A percentile compares a stretch with the other conserved stretches of the same genome.
phyloP scores from a whole-genome alignment of 2,113 vertebrate species.

The Rhadina sibilatrix region DNA sequence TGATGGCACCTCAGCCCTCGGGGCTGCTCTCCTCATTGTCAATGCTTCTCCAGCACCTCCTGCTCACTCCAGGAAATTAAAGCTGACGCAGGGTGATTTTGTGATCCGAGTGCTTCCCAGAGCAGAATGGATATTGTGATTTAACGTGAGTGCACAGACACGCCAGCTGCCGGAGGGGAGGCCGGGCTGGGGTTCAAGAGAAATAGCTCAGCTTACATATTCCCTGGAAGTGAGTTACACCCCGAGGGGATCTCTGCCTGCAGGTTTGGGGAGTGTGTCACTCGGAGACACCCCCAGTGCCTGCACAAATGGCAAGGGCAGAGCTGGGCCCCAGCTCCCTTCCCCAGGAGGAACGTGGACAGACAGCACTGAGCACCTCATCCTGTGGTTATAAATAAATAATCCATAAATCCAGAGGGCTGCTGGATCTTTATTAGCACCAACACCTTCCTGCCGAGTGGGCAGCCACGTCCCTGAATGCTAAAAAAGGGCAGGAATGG shows the following conservation, averaged over 20 bases:
- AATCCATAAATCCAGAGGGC: neutral
- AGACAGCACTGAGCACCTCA: neutral
- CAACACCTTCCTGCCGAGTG: neutral
- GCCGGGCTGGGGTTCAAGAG: neutral
- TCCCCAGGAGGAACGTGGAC: neutral
- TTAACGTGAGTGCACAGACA: neutral
- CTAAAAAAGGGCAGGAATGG: neutral
- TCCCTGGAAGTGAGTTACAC: neutral
- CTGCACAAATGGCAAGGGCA: neutral
- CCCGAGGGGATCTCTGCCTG: accelerated
- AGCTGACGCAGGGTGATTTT: neutral
- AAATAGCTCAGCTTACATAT: accelerated
- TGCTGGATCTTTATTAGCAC: neutral
- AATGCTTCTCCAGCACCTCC: neutral
- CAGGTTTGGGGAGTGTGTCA: neutral
- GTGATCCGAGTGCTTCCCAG: neutral
- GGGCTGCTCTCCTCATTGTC: neutral
- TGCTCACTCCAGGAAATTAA: neutral
- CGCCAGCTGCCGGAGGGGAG: neutral
- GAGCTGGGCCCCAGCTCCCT: neutral
- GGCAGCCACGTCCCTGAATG: neutral
- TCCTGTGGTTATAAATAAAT: neutral
- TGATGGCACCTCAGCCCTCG: neutral
- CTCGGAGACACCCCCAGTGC: neutral
- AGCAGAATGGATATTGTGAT: neutral